These are phyloP conservation scores for Chalcis sispes DNA, from an alignment of 2,888 invertebrate species.

Conservation along the genomic window DNA sequence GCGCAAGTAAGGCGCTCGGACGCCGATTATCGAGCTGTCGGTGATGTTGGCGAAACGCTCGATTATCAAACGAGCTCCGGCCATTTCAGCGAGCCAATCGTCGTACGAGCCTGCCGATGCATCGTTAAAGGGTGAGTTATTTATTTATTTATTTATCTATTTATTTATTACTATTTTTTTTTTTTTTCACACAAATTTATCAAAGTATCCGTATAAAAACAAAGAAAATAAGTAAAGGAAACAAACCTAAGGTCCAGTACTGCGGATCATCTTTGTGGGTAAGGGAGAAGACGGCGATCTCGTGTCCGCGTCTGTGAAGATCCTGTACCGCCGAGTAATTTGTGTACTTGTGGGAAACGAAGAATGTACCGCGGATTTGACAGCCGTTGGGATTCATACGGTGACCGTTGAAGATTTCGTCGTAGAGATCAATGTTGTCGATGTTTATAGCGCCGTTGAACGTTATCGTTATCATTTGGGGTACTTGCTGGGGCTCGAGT, in stretches of 20 bases:
- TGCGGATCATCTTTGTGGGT: slow-evolving; percentile 95
- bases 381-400: slow-evolving; percentile 93
- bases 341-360: slow-evolving; percentile 93
- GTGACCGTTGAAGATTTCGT: slow-evolving; percentile 91
- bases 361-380: slow-evolving; percentile 92
- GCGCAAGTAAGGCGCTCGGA: slow-evolving; percentile 91
- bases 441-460: slow-evolving; percentile 96
- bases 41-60: slow-evolving; percentile 95
- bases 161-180: too few species aligned
- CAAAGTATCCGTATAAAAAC: not conserved
- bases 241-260: slow-evolving; percentile 88
- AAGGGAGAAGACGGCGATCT: slow-evolving; percentile 93
- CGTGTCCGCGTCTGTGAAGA: slow-evolving; percentile 91
- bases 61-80: slow-evolving; percentile 90
- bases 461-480: slow-evolving; percentile 95
- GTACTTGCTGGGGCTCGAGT: slow-evolving; percentile 89
- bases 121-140: too few species aligned
- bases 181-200: too few species aligned
- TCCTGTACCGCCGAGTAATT: slow-evolving; percentile 95
- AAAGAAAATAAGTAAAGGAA: not conserved
- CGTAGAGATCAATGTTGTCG: slow-evolving; percentile 94
- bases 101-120: slow-evolving; percentile 81
- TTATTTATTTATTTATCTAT: too few species aligned
- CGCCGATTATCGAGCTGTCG: slow-evolving; percentile 89
- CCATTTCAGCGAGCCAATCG: slow-evolving; percentile 97